Evolutionary conservation across 2,113 vertebrate genomes (phyloP), one percentile per base, ranked within the genome.

Genomic region (Phyllostomus hastatus): DNA sequence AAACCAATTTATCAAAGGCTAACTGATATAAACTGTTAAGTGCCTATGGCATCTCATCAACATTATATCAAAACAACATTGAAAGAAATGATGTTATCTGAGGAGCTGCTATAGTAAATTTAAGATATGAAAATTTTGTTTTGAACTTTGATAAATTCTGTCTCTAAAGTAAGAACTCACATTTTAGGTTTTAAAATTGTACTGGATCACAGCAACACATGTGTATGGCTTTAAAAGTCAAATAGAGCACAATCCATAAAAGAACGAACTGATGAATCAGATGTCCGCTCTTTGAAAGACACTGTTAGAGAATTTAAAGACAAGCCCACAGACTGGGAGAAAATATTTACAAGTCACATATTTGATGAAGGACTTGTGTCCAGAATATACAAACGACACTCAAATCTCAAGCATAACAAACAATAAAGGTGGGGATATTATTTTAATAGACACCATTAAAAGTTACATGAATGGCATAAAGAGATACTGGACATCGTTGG

Each of bases 151-250:
- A 80, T 16, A 94, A 96, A 78, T 46, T 57, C 38, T 76, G 8
- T 80, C 69, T 96, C 73, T 81, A 69, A 35, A 89, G 54, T 69
- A 20, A 90, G 59, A 94, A 84, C 14, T n/a, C 15, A 38, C 3
- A 5, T 92, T 90, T 90, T 57, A 89, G 26, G 19, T 80, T 95
- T 92, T 89, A 76, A 88, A 88, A 83, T 28, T 89, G 1, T 69
- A 80, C 50, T 93, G 86, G 17, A 76, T 86, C 46, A 90, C 14
- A 82, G 48, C 22, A 93, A 86, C 52, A 95, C 12, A 76, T 1
- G 1, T 57, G 12, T 7, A 88, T 64, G 59, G 50, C 19, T 92
- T 95, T 87, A 64, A 84, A 94, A 85, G 54, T 80, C 33, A 50
- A 75, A 84, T 0, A 94, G 28, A 96, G 66, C 33, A 89, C 43